Evolutionary conservation across 2,113 vertebrate species (phyloP).

Genomic region (Circaetus cinerascens): DNA sequence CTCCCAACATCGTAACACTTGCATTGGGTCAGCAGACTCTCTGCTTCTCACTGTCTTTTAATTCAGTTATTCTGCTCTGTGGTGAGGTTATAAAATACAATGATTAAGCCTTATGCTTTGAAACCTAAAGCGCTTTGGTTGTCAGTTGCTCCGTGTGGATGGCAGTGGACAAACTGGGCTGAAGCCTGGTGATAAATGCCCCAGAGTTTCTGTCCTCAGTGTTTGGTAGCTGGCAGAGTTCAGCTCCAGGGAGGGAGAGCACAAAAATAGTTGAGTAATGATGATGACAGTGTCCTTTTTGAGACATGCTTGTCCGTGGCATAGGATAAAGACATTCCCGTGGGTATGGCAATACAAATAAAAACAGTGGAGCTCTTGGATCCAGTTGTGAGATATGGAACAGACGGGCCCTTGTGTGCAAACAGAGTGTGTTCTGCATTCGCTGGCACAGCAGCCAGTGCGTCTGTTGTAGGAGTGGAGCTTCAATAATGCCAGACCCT

Average conservation of each 20-base stretch:
- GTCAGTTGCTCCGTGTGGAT: neutral
- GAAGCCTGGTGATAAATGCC: neutral
- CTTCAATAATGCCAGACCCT: neutral
- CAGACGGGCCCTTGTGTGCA: conserved; percentile 43
- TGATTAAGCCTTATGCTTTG: neutral
- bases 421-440: neutral
- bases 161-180: neutral
- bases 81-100: neutral
- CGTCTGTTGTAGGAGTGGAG: neutral
- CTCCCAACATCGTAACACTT: neutral
- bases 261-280: neutral
- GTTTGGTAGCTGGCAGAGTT: neutral
- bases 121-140: neutral
- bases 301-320: neutral
- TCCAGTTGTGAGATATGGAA: conserved; percentile 27
- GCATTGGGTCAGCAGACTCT: neutral
- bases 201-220: neutral
- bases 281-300: neutral
- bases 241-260: neutral
- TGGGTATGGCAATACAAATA: neutral
- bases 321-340: neutral
- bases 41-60: neutral
- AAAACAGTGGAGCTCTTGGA: neutral
- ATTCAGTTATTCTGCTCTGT: neutral
- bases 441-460: neutral